These are phyloP conservation scores for Brachypodius melanocephalos DNA, from an alignment of 2,113 vertebrate genomes.

Conservation along the genomic window DNA sequence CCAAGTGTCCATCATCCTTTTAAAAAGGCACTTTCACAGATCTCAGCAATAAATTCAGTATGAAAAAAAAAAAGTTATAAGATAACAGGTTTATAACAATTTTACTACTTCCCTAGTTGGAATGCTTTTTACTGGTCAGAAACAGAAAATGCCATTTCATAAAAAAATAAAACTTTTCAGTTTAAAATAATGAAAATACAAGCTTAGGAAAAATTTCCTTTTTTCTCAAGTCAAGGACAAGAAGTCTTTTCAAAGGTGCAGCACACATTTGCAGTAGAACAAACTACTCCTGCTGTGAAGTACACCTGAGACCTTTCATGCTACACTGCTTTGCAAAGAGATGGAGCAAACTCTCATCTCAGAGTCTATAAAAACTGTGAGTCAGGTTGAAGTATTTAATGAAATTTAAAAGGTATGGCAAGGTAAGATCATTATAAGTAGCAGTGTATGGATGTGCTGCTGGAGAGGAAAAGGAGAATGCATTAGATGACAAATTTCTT, in stretches of 20 bases:
- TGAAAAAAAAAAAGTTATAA: not conserved
- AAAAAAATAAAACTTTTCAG: not conserved
- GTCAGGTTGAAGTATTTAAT: not conserved
- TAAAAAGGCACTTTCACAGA: not conserved
- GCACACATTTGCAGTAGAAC: not conserved
- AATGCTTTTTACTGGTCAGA: not conserved
- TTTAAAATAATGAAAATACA: not conserved
- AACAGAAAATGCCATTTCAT: not conserved
- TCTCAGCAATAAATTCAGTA: not conserved
- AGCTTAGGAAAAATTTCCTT: not conserved
- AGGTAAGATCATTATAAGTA: not conserved
- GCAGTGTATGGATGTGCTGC: not conserved
- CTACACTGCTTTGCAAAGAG: not conserved
- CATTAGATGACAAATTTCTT: not conserved
- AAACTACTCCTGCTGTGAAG: not conserved
- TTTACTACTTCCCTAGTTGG: not conserved
- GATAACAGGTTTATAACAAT: not conserved
- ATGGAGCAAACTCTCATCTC: not conserved
- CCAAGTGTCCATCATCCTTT: not conserved
- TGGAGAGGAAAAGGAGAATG: not conserved
- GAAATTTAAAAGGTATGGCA: not conserved
- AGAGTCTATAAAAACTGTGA: not conserved
- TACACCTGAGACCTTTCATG: not conserved
- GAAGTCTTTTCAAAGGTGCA: not conserved
- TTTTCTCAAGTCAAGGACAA: not conserved